Percentiles rank a stretch among this genome's conserved stretches.
phyloP scores from a whole-genome alignment of 2,888 invertebrate genomes.

The Bedellia somnulentella region DNA sequence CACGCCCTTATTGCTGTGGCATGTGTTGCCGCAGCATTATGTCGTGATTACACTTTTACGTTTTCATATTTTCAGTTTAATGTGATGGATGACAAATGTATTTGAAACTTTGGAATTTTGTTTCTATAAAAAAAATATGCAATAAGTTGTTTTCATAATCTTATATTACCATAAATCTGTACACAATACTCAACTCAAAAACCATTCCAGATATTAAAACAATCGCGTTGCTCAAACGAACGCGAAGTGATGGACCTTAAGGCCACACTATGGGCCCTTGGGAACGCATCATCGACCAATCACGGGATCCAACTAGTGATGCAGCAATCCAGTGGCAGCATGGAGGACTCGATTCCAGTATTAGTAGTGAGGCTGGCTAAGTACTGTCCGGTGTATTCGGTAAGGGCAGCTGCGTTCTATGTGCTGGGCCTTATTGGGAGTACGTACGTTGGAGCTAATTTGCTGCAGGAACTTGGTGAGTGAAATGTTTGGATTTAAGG shows the following conservation, averaged over 20 bases:
- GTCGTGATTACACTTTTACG: no score
- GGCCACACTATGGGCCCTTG: slow-evolving; percentile 86
- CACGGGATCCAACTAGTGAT: slow-evolving; percentile 76
- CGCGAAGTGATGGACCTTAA: slow-evolving; percentile 78
- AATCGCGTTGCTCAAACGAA: slow-evolving; percentile 64
- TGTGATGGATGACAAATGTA: no score
- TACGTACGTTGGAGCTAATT: slow-evolving; percentile 80
- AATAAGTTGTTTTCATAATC: not conserved
- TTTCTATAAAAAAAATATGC: no score
- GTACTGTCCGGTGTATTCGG: slow-evolving; percentile 80
- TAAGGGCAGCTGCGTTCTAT: slow-evolving; percentile 88
- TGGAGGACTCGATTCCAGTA: slow-evolving; percentile 37
- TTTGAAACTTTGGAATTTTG: no score
- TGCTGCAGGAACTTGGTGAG: slow-evolving; percentile 70
- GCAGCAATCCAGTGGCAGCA: slow-evolving; percentile 36
- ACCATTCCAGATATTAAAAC: slow-evolving; percentile 36
- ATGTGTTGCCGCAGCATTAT: no score
- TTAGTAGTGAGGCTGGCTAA: slow-evolving; percentile 70
- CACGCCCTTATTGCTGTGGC: no score
- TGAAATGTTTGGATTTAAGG: slow-evolving; percentile 4
- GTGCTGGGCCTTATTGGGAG: slow-evolving; percentile 83
- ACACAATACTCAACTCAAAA: not conserved
- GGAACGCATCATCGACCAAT: slow-evolving; percentile 77
- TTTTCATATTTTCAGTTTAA: no score
- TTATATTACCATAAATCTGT: not conserved